Evolutionary conservation across 1,140 invertebrate species (phyloP).

Genomic region (Lycorma delicatula): DNA sequence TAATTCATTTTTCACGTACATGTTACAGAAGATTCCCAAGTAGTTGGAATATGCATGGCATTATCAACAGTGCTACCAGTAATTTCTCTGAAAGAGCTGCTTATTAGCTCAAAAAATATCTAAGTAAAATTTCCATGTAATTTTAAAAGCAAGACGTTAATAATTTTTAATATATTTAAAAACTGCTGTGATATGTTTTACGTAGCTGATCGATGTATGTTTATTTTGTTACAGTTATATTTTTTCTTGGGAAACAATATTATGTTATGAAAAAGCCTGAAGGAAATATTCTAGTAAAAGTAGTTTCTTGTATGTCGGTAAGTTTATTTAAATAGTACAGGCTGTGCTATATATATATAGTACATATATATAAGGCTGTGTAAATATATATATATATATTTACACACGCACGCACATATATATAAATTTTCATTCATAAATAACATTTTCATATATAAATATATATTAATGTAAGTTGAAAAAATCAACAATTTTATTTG

Average conservation of each 20-base stretch:
- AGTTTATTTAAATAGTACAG: no score
- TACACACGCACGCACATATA: no score
- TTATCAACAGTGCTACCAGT: neutral
- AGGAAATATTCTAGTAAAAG: conserved; percentile 73
- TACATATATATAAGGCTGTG: no score
- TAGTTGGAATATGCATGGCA: neutral
- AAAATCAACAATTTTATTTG: no score
- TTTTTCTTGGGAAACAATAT: conserved; percentile 61
- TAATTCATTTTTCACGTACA: no score
- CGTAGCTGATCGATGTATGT: no score
- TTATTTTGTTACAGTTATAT: conserved; percentile 75
- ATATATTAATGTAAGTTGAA: no score
- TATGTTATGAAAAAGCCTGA: conserved; percentile 71
- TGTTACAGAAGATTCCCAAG: no score
- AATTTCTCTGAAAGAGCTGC: neutral
- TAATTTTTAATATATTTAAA: neutral
- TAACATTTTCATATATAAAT: no score
- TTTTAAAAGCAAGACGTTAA: neutral
- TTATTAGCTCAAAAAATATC: neutral
- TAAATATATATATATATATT: no score
- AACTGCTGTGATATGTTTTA: conserved; percentile 14
- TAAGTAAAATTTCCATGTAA: neutral
- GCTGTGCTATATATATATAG: no score
- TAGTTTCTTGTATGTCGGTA: conserved; percentile 68
- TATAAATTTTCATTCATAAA: no score